These are phyloP conservation scores for Hylyphantes graminicola DNA, from an alignment of 1,140 invertebrate genomes.

Conservation along the genomic window DNA sequence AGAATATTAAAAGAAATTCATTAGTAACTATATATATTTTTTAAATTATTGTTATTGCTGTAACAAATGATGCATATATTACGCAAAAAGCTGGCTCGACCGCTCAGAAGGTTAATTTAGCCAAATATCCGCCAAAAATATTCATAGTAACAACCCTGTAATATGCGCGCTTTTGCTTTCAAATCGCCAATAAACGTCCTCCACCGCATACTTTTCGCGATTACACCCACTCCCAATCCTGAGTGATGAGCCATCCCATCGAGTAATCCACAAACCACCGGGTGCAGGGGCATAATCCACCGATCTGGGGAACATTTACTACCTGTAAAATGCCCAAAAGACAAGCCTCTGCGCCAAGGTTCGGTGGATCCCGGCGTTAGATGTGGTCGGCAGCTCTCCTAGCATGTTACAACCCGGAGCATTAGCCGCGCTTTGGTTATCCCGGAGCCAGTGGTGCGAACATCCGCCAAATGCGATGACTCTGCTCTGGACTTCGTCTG, in stretches of 20 bases:
- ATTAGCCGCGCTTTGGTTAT: slow-evolving; percentile 42
- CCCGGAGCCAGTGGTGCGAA: slow-evolving; percentile 20
- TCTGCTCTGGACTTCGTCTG: slow-evolving; percentile 24
- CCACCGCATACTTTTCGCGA: too few species aligned
- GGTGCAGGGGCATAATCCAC: neutral
- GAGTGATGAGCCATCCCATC: neutral
- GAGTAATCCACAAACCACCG: slow-evolving; percentile 1
- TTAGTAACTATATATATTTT: too few species aligned
- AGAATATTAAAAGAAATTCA: too few species aligned
- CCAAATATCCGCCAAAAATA: too few species aligned
- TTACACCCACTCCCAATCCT: too few species aligned
- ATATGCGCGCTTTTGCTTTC: too few species aligned
- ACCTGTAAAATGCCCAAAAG: neutral
- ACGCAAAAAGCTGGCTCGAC: too few species aligned
- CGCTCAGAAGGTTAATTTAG: too few species aligned
- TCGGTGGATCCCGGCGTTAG: neutral
- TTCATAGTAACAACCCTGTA: too few species aligned
- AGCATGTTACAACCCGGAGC: slow-evolving; percentile 17
- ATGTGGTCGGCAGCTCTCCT: neutral
- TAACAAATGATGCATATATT: too few species aligned
- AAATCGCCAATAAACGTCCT: too few species aligned
- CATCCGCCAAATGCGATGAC: neutral
- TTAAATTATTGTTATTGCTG: too few species aligned
- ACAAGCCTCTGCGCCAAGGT: neutral
- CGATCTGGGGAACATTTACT: neutral